A percentile compares a stretch with the other conserved stretches of the same genome.
phyloP scores from a whole-genome alignment of 2,888 invertebrate genomes.

The Drosophila fungiperda region DNA sequence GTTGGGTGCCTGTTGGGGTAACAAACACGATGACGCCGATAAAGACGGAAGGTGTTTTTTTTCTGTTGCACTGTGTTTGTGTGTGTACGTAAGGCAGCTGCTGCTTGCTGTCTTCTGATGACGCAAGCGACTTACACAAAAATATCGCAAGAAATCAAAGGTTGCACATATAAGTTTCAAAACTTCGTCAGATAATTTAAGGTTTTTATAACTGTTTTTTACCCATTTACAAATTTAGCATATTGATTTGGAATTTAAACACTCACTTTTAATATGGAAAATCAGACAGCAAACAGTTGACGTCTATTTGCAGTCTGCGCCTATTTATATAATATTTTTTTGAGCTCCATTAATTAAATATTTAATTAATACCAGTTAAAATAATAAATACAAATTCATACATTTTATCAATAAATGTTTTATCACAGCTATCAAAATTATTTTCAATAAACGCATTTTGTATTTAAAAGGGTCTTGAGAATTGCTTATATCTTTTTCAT shows the following conservation, averaged over 20 bases:
- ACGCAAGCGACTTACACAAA: slow-evolving; percentile 10
- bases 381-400: too few relatives aligned
- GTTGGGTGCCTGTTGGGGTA: neutral
- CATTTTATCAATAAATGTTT: neutral
- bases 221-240: neutral
- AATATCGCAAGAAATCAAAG: neutral
- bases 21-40: slow-evolving; percentile 17
- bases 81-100: slow-evolving; percentile 5
- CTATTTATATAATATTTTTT: neutral
- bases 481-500: neutral
- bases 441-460: neutral
- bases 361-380: neutral
- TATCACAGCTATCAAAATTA: neutral
- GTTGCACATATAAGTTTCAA: neutral
- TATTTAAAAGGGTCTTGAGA: neutral
- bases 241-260: neutral
- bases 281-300: neutral
- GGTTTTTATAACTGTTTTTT: neutral
- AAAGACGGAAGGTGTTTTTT: slow-evolving; percentile 14
- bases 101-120: slow-evolving; percentile 3
- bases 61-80: neutral
- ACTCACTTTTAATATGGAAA: neutral
- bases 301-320: neutral
- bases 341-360: neutral
- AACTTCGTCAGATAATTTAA: neutral